These are phyloP conservation scores for Adelphocoris suturalis DNA, from an alignment of 2,888 invertebrate genomes.

Conservation along the genomic window DNA sequence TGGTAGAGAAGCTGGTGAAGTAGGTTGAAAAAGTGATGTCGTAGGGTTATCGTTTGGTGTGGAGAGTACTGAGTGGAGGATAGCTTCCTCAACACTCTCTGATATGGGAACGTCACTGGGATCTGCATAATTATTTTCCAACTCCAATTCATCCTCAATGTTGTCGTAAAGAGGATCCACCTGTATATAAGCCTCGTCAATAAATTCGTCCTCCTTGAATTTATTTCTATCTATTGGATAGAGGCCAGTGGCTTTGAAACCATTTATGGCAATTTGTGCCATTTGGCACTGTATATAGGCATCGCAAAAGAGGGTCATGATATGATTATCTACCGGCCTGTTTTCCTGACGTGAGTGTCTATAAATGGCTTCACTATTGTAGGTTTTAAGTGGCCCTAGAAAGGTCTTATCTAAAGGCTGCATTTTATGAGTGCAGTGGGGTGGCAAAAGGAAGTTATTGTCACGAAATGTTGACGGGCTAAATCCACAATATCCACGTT, in stretches of 20 bases:
- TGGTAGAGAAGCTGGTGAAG: no score
- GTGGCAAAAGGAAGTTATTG: no score
- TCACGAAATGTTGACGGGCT: no score
- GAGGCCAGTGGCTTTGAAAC: neutral
- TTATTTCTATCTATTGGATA: neutral
- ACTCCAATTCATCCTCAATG: neutral
- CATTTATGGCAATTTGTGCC: neutral
- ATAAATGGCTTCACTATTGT: neutral
- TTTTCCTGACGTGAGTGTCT: neutral
- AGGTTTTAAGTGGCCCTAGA: neutral
- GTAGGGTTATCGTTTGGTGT: no score
- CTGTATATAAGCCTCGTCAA: neutral
- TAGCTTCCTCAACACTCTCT: no score
- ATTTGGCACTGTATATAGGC: neutral
- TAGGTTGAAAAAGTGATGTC: no score
- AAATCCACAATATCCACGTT: no score
- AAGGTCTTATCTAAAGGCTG: neutral
- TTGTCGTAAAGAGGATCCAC: neutral
- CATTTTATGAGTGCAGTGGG: no score
- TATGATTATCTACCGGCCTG: neutral
- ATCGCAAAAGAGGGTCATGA: neutral
- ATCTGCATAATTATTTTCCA: no score
- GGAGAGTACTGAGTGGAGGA: no score
- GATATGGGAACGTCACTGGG: no score
- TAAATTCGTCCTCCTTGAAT: neutral